Percentiles rank a stretch among this genome's conserved stretches.
Evolutionary conservation across 2,113 vertebrate genomes (phyloP).

Genomic region (Gasterosteus aculeatus): DNA sequence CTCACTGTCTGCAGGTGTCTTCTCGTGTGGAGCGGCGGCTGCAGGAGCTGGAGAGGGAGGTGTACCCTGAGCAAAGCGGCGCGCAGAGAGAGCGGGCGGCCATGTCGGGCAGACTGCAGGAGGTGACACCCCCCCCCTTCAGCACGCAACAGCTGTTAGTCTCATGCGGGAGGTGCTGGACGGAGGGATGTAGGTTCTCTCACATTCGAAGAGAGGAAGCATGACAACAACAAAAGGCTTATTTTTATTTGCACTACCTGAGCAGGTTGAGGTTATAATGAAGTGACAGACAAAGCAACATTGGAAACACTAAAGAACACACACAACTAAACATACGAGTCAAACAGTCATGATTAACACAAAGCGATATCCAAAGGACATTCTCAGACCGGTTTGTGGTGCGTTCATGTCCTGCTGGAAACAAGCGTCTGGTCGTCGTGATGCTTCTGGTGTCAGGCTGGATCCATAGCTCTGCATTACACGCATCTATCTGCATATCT

Average conservation of each 20-base stretch:
- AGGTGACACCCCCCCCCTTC: slow-evolving; percentile 79
- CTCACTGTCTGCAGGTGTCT: slow-evolving; percentile 81
- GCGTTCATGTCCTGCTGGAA: too few species aligned
- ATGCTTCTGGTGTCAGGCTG: too few species aligned
- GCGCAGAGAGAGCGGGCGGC: slow-evolving; percentile 74
- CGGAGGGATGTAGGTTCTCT: background rate
- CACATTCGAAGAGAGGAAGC: background rate
- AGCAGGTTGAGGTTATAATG: too few species aligned
- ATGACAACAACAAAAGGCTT: background rate
- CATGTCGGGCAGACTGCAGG: slow-evolving; percentile 84
- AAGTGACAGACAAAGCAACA: too few species aligned
- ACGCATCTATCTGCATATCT: background rate
- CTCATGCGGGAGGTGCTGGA: too few species aligned
- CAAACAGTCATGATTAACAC: too few species aligned
- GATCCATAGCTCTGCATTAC: background rate
- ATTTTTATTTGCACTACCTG: too few species aligned
- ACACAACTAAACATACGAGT: too few species aligned
- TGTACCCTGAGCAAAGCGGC: slow-evolving; percentile 80
- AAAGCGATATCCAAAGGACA: too few species aligned
- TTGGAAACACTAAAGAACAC: too few species aligned
- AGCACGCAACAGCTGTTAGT: slow-evolving; percentile 19
- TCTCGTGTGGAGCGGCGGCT: slow-evolving; percentile 89
- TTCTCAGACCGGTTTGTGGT: too few species aligned
- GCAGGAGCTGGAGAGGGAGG: slow-evolving; percentile 89
- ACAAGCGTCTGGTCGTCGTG: too few species aligned